phyloP scores from a whole-genome alignment of 2,113 vertebrate species.

The Cromileptes altivelis region DNA sequence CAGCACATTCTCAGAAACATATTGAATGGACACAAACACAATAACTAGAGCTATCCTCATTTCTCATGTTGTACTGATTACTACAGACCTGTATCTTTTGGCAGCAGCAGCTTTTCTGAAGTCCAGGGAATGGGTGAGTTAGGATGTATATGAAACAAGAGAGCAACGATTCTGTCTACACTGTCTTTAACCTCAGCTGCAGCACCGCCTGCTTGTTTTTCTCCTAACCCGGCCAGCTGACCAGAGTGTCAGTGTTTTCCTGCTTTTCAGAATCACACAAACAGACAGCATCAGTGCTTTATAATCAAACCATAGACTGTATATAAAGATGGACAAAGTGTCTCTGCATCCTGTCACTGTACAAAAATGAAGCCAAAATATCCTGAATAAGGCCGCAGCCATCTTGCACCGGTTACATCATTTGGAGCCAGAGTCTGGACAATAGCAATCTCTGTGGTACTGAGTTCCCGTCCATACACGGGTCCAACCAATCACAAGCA shows the following conservation, averaged over 20 bases:
- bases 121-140: conserved; percentile 82
- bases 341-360: too few relatives aligned
- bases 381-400: too few relatives aligned
- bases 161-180: conserved; percentile 47
- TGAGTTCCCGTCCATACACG: too few relatives aligned
- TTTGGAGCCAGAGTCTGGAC: too few relatives aligned
- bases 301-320: conserved; percentile 10
- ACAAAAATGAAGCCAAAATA: too few relatives aligned
- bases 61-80: conserved; percentile 55
- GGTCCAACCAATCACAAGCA: too few relatives aligned
- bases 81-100: conserved; percentile 77
- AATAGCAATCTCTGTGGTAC: too few relatives aligned
- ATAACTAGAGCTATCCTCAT: not conserved
- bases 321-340: too few relatives aligned
- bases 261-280: conserved; percentile 24
- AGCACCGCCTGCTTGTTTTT: conserved; percentile 63
- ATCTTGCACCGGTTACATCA: too few relatives aligned
- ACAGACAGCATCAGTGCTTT: conserved; percentile 25
- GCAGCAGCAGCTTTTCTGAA: conserved; percentile 71
- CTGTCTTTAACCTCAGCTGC: conserved; percentile 67
- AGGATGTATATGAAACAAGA: conserved; percentile 44
- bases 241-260: conserved; percentile 9
- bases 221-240: conserved; percentile 63
- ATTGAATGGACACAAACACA: not conserved
- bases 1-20: not conserved